Percentiles rank a stretch among this genome's conserved stretches.
These are phyloP conservation scores for Podarcis muralis DNA, from an alignment of 2,113 vertebrate genomes.

Conservation along the genomic window DNA sequence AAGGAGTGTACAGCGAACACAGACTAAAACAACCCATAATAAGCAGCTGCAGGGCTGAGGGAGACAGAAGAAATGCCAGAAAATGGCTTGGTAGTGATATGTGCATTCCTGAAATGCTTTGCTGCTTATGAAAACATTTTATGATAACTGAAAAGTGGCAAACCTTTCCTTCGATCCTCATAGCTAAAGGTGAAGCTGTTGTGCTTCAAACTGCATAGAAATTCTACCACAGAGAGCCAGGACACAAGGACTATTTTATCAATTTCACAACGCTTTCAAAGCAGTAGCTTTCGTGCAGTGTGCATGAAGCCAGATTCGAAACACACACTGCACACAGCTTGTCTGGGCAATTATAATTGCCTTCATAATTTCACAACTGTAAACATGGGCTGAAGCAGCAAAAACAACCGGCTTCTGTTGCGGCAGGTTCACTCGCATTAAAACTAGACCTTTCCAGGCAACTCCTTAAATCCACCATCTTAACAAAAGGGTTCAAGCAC, in stretches of 20 bases:
- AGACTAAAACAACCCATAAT: not conserved
- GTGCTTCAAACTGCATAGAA: not conserved
- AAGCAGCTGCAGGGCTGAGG: not conserved
- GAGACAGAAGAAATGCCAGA: not conserved
- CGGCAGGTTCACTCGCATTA: not conserved
- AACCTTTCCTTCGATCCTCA: no score
- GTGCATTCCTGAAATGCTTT: not conserved
- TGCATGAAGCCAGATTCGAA: no score
- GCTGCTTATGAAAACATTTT: not conserved
- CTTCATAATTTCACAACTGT: not conserved
- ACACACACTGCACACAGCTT: not conserved
- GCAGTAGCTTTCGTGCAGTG: no score
- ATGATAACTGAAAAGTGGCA: not conserved
- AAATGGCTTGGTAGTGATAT: not conserved
- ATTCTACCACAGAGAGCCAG: not conserved
- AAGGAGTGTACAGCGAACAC: no score
- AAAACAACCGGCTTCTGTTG: constrained; percentile 19
- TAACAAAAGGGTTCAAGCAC: not conserved
- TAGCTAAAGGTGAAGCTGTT: not conserved
- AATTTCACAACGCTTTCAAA: not conserved
- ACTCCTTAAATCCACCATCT: not conserved
- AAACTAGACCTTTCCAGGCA: constrained; percentile 1
- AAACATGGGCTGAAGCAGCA: not conserved
- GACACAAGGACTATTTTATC: not conserved
- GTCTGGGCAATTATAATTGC: constrained; percentile 31